These are phyloP conservation scores for Macrotrachela quadricornifera DNA, from an alignment of 1,140 invertebrate species.

Conservation along the genomic window DNA sequence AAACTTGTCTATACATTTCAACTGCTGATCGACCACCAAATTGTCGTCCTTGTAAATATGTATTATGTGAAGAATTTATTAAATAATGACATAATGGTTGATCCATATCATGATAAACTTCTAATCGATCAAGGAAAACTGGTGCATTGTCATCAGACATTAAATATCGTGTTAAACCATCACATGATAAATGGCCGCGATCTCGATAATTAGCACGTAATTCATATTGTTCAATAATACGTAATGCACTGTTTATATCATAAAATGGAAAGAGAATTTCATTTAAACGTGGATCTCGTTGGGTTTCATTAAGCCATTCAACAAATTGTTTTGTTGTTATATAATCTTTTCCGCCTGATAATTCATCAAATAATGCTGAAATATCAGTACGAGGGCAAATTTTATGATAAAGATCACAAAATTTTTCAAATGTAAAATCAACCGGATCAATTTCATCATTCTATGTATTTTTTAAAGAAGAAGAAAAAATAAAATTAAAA, in stretches of 20 bases:
- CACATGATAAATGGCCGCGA: conserved; percentile 58
- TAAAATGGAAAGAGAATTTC: conserved; percentile 96
- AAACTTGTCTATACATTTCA: conserved; percentile 84
- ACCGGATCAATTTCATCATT: conserved; percentile 71
- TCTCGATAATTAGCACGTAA: conserved; percentile 52
- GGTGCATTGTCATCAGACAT: conserved; percentile 99
- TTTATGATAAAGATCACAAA: conserved; percentile 91
- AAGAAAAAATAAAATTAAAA: conserved; percentile 7
- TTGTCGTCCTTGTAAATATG: conserved; percentile 53
- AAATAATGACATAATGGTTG: conserved; percentile 91
- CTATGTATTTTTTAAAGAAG: conserved; percentile 13
- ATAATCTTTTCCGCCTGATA: conserved; percentile 43
- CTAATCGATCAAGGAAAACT: conserved; percentile 82
- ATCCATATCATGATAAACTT: conserved; percentile 95
- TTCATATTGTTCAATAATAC: conserved; percentile 86
- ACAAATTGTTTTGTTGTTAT: conserved; percentile 70
- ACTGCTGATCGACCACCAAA: conserved; percentile 79
- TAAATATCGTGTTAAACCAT: conserved; percentile 81
- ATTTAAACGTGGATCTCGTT: conserved; percentile 88
- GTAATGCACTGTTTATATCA: conserved; percentile 68
- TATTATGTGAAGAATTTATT: conserved; percentile 98
- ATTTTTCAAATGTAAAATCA: conserved; percentile 94
- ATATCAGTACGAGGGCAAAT: conserved; percentile 97
- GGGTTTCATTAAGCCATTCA: conserved; percentile 87
- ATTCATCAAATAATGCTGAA: conserved; percentile 82